Percentiles rank a stretch among this genome's conserved stretches.
Conservation (phyloP, 2,797 vertebrate species). For the Loriculus beryllinus region DNA sequence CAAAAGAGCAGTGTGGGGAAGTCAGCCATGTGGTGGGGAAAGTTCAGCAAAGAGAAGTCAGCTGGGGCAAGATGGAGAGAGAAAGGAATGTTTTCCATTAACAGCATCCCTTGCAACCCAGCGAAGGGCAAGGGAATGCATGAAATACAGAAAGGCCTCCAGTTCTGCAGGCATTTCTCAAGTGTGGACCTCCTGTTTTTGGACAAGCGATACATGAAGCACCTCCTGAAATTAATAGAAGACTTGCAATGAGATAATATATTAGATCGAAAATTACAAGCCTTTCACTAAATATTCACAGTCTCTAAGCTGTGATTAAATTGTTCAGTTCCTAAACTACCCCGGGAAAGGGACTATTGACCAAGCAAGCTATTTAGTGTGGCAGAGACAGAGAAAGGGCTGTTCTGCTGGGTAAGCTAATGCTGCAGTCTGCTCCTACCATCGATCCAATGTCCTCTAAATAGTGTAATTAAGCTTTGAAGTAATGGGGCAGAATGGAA, state of each 20-base stretch:
- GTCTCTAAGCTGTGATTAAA: not conserved
- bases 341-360: not conserved
- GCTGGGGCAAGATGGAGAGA: not conserved
- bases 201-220: not conserved
- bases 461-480: not conserved
- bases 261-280: not conserved
- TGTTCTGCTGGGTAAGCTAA: not conserved
- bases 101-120: not conserved
- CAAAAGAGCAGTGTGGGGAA: accelerated
- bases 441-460: not conserved
- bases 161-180: not conserved
- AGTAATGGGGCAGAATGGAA: not conserved
- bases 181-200: too few species aligned
- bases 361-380: not conserved
- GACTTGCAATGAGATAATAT: not conserved
- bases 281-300: not conserved
- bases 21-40: accelerated
- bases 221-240: not conserved
- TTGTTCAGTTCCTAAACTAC: not conserved
- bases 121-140: not conserved
- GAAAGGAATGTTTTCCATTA: too few species aligned
- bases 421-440: not conserved
- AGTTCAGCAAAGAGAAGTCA: accelerated
- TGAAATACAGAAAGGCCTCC: not conserved
- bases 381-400: not conserved